Conservation (phyloP, 92 coral and sea anemone genomes). For the Porites cylindrica region DNA sequence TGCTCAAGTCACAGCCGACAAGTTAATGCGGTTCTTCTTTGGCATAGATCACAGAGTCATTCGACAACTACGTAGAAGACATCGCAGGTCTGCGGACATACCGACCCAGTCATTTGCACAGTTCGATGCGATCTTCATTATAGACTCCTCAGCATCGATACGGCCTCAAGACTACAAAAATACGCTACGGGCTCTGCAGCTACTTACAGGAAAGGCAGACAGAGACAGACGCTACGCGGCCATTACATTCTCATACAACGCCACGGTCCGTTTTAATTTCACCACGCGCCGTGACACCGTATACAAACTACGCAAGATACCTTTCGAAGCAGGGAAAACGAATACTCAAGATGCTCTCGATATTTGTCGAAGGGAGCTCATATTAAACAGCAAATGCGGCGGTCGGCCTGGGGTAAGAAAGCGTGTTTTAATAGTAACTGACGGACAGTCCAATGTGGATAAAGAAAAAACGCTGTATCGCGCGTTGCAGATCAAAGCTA, state of each 20-base stretch:
- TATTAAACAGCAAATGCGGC: constrained; percentile 49
- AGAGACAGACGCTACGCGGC: constrained; percentile 72
- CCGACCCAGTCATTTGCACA: constrained; percentile 24
- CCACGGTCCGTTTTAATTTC: constrained; percentile 76
- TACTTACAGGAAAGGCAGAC: constrained; percentile 72
- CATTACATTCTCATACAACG: constrained; percentile 73
- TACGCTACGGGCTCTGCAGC: constrained; percentile 70
- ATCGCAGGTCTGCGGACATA: constrained; percentile 16
- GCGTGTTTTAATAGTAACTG: constrained; percentile 80
- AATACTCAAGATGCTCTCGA: constrained; percentile 85
- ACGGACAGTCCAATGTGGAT: constrained; percentile 87
- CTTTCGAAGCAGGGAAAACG: constrained; percentile 70
- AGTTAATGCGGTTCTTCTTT: constrained; percentile 66
- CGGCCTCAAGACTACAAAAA: constrained; percentile 55
- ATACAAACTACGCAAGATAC: constrained; percentile 45
- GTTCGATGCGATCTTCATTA: constrained; percentile 80
- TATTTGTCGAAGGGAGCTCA: constrained; percentile 56
- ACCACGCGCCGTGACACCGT: constrained; percentile 48
- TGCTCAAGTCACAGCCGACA: constrained; percentile 47
- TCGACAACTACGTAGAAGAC: constrained; percentile 4
- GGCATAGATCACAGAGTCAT: constrained; percentile 36
- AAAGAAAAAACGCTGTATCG: constrained; percentile 71
- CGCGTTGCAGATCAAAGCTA: constrained; percentile 74
- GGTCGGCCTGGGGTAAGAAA: constrained; percentile 68
- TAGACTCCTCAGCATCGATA: constrained; percentile 86